These are phyloP conservation scores for Tetrapedia diversipes DNA, from an alignment of 2,888 invertebrate species.

Conservation along the genomic window DNA sequence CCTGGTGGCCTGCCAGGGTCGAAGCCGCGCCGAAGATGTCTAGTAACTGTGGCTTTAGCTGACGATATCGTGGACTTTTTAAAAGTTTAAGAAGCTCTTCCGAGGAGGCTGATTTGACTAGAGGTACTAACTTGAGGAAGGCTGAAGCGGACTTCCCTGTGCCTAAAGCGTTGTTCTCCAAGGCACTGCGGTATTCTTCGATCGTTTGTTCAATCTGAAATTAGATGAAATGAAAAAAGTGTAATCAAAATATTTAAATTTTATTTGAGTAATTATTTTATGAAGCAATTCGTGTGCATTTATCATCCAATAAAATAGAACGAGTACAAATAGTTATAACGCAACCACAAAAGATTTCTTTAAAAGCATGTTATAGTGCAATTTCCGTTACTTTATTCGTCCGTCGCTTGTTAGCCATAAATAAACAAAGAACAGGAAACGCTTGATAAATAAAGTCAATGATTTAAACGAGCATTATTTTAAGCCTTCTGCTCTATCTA, in stretches of 20 bases:
- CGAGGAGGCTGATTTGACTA: slow-evolving; percentile 85
- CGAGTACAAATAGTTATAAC: too few species aligned
- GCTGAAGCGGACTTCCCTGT: slow-evolving; percentile 86
- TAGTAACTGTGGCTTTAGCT: slow-evolving; percentile 86
- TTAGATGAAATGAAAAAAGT: not conserved
- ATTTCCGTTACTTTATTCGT: not conserved
- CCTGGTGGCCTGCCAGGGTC: slow-evolving; percentile 87
- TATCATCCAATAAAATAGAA: too few species aligned
- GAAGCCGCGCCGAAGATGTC: slow-evolving; percentile 89
- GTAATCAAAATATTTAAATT: too few species aligned
- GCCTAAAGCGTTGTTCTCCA: slow-evolving; percentile 86
- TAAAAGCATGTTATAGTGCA: not conserved
- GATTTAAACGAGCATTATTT: slow-evolving; percentile 14
- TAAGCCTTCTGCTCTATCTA: not conserved
- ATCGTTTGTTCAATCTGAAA: slow-evolving; percentile 85
- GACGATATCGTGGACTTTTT: slow-evolving; percentile 85
- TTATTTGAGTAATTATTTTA: too few species aligned
- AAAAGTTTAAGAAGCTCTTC: slow-evolving; percentile 86
- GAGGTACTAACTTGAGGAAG: slow-evolving; percentile 86
- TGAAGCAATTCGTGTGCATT: too few species aligned
- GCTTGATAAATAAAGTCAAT: not conserved
- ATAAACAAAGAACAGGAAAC: slow-evolving; percentile 14
- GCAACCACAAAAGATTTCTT: too few species aligned
- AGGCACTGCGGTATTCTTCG: slow-evolving; percentile 84
- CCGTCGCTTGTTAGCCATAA: not conserved